Evolutionary conservation across 2,113 vertebrate genomes (phyloP), one percentile per base, ranked within the genome.

Genomic region (Spermophilus dauricus): DNA sequence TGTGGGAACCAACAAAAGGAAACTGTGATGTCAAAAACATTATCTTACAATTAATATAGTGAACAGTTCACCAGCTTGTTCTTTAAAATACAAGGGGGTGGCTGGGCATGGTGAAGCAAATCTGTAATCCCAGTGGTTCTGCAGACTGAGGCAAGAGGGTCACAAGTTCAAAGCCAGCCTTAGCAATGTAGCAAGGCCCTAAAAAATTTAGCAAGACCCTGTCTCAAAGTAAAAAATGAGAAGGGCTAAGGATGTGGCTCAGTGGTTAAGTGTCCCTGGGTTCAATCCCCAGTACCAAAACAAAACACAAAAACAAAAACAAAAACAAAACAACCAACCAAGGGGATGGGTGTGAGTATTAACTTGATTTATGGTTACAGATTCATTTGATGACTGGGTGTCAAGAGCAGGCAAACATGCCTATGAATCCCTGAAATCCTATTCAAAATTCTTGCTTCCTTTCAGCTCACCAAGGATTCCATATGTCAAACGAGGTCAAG

Each of bases 331-430:
- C 56, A 20, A 58, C 5, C 17, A 58, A 58, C 20, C 56, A 58
- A 37, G 73, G 24, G 34, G 12, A 2, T 61, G 4, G 7, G 0
- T 42, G 20, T 63, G 39, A 48, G 14, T 80, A 24, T 86, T 86
- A 75, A 70, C 58, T 20, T 10, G 30, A 90, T 61, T 51, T 37
- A 42, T 63, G 8, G 5, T 65, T 83, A n/a, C 83, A n/a, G 73
- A 93, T 2, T 48, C 75, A 97, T n/a, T 42, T 20, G 89, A 69
- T 42, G 42, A 86, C 20, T 22, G 30, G 93, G 48, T 34, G 89
- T 89, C 8, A n/a, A 67, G 45, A 92, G 8, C n/a, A 78, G 65
- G 13, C n/a, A 28, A 83, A 24, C 16, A 5, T 45, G 32, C 32
- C 37, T 34, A 53, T 4, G 65, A 91, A 93, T 69, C 34, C 42